These are phyloP conservation scores for Gnathochromis pfefferi DNA, from an alignment of 2,113 vertebrate species.

Conservation along the genomic window DNA sequence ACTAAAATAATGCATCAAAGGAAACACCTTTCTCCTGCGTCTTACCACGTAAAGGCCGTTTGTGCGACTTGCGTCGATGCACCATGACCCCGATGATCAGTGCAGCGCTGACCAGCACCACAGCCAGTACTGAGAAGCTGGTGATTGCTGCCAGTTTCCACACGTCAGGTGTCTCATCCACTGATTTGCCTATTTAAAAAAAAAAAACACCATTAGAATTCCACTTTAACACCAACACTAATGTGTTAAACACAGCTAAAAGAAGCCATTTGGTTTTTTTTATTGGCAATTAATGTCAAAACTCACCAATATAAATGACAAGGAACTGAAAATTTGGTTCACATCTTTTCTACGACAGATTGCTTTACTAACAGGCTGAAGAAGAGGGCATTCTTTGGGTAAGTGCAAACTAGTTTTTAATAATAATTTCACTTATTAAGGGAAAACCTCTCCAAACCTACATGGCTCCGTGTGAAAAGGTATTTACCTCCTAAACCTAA, in stretches of 20 bases:
- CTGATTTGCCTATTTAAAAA: slow-evolving; percentile 21
- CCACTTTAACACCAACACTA: neutral
- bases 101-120: slow-evolving; percentile 65
- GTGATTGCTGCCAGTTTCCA: slow-evolving; percentile 75
- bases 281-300: neutral
- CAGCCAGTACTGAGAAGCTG: slow-evolving; percentile 72
- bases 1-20: neutral
- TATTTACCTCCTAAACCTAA: neutral
- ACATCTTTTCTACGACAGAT: neutral
- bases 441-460: neutral
- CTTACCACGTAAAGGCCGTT: slow-evolving; percentile 71
- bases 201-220: neutral
- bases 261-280: rapidly evolving
- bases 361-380: neutral
- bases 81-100: slow-evolving; percentile 72
- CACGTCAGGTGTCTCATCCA: slow-evolving; percentile 48
- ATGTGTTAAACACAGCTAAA: neutral
- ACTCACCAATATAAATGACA: neutral
- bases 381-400: neutral
- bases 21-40: neutral
- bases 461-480: neutral
- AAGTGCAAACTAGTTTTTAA: neutral
- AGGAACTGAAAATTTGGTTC: neutral
- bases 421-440: neutral
- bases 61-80: slow-evolving; percentile 66